These are phyloP conservation scores for Macropodus opercularis DNA, from an alignment of 2,797 vertebrate genomes.

Conservation along the genomic window DNA sequence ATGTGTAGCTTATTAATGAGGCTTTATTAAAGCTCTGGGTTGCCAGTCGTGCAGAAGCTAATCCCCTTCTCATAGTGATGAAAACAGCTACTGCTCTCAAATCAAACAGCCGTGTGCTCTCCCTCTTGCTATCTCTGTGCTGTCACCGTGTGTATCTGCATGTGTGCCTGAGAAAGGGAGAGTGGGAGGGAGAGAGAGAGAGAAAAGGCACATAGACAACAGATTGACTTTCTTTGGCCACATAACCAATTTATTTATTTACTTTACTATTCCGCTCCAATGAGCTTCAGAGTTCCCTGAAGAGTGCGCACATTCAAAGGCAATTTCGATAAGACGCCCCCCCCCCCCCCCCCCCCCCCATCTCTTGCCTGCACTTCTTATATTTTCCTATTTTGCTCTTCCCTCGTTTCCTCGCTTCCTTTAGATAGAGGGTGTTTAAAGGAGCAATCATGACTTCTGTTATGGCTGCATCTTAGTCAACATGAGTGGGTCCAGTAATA, in stretches of 20 bases:
- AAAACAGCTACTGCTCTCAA: constrained; percentile 68
- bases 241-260: constrained; percentile 82
- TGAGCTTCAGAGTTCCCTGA: constrained; percentile 69
- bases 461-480: constrained; percentile 54
- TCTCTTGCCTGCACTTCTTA: constrained; percentile 42
- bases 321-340: constrained; percentile 78
- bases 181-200: constrained; percentile 4
- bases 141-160: constrained; percentile 22
- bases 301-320: constrained; percentile 72
- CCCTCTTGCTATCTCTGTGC: constrained; percentile 47
- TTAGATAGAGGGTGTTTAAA: constrained; percentile 60
- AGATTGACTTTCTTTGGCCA: constrained; percentile 79
- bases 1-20: constrained; percentile 65
- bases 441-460: constrained; percentile 67
- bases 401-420: constrained; percentile 54
- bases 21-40: constrained; percentile 64
- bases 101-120: constrained; percentile 72
- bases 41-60: constrained; percentile 62
- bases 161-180: constrained; percentile 19
- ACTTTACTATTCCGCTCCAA: constrained; percentile 73
- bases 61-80: constrained; percentile 70
- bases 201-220: constrained; percentile 38
- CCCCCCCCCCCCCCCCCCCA: constrained; percentile 2
- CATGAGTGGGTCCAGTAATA: constrained; percentile 49
- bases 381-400: constrained; percentile 59